phyloP scores from a whole-genome alignment of 2,797 vertebrate species.

The Eospalax fontanierii region DNA sequence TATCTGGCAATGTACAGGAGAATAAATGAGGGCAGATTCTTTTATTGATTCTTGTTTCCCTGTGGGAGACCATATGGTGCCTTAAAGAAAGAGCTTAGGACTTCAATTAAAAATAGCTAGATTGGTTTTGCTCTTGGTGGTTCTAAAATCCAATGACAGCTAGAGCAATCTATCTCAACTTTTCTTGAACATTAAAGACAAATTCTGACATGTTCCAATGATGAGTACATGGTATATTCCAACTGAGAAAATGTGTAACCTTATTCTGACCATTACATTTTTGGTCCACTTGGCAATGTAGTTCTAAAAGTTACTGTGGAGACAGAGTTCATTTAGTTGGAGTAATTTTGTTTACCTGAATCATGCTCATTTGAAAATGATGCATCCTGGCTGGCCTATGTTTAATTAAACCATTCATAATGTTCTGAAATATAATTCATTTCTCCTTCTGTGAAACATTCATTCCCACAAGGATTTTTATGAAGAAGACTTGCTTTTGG shows the following conservation, averaged over 20 bases:
- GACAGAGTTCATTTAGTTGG: background rate
- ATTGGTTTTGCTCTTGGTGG: slow-evolving; percentile 44
- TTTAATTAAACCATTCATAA: background rate
- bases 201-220: slow-evolving; percentile 65
- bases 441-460: background rate
- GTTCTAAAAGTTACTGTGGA: slow-evolving; percentile 8
- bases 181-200: slow-evolving; percentile 62
- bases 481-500: slow-evolving; percentile 1
- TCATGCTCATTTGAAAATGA: slow-evolving; percentile 11
- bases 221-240: background rate
- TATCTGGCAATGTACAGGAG: background rate
- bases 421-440: background rate
- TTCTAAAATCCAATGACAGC: slow-evolving; percentile 59
- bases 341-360: slow-evolving; percentile 30
- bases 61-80: background rate
- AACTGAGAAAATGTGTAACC: slow-evolving; percentile 25
- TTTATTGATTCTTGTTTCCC: background rate
- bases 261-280: slow-evolving; percentile 36
- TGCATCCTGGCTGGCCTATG: background rate
- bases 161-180: slow-evolving; percentile 76
- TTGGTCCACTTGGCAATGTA: background rate
- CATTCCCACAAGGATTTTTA: background rate
- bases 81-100: slow-evolving; percentile 2
- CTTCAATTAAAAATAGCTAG: background rate
- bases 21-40: background rate